A percentile compares a stretch with the other conserved stretches of the same genome.
Evolutionary conservation across 2,113 vertebrate genomes (phyloP).

Genomic region (Aramus guarauna): DNA sequence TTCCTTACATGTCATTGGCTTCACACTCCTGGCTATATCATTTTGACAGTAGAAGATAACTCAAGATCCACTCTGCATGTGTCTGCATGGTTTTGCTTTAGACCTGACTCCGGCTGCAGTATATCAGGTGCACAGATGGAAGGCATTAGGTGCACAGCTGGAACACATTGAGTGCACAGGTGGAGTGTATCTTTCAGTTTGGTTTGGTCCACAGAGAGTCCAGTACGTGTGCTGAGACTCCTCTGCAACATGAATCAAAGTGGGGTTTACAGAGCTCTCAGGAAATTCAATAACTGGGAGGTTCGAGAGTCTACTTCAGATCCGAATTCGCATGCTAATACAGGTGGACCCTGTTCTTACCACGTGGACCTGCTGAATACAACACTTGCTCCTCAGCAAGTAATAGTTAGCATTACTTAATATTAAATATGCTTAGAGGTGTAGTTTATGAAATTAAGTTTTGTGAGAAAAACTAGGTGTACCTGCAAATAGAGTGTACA

Average conservation of each 20-base stretch:
- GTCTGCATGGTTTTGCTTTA: fast-evolving
- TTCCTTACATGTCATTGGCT: fast-evolving
- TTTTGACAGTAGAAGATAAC: neutral
- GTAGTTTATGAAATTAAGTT: neutral
- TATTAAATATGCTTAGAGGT: neutral
- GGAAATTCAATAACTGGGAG: neutral
- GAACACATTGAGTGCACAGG: neutral
- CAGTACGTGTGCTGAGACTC: neutral
- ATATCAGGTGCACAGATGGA: neutral
- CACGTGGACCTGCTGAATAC: fast-evolving
- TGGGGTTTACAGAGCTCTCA: neutral
- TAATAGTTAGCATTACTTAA: neutral
- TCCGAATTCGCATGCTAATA: neutral
- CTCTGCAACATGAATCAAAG: neutral
- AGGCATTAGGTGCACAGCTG: neutral
- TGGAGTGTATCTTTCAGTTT: neutral
- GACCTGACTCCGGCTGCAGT: neutral
- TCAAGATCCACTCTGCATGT: fast-evolving
- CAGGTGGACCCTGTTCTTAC: neutral
- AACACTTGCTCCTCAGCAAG: neutral
- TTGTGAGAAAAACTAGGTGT: neutral
- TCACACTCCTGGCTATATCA: neutral
- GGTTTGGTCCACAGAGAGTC: neutral
- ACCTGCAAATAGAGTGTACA: neutral
- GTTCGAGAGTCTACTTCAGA: neutral